Base-by-base conservation (phyloP, 2,113 vertebrate genomes). In the Siniperca chuatsi region DNA sequence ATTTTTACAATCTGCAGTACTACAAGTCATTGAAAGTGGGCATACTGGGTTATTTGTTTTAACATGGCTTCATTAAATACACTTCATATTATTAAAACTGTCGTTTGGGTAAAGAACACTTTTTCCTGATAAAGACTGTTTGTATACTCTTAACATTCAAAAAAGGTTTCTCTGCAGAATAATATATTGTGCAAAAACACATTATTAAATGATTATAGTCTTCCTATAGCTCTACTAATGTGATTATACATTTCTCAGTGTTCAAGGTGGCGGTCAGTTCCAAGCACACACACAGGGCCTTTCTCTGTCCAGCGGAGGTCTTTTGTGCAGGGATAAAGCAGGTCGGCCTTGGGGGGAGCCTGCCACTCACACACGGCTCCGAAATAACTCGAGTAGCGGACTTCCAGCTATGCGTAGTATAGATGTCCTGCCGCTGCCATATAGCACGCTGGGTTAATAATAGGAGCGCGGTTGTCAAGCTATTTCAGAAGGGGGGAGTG, bases 401-500 rank as follows among this genome's bases (percentile, higher is more conserved):
- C 87, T 81, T 79, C 84, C 82, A 91, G 82, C 87, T 92, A 92
- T 89, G 92, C 71, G 13, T 78, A 82, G 85, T 79, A 87, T 87
- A 81, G 74, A 76, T 79, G 89, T 90, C 88, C 87, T 35, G 82
- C 83, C 66, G 87, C 81, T 64, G 75, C 84, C 65, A 73, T 75
- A 76, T 58, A 77, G 77, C 85, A 75, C 54, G 80, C 89, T 72
- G 90, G 62, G 92, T 92, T 95, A 95, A 95, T 93, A 95, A 93
- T 94, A 94, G 93, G 83, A 75, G 80, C 83, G 74, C 76, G 87
- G 90, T 85, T 87, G 92, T 93, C 89, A 70, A 79, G 84, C 93
- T 95, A 87, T 95, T 86, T 83, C 84, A 88, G 85, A 92, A 77
- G 89, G 93, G 94, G 87, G 89, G 88, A 92, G 96, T 93, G 94